phyloP scores from a whole-genome alignment of 2,888 invertebrate genomes.

The Loripinus fragilis region DNA sequence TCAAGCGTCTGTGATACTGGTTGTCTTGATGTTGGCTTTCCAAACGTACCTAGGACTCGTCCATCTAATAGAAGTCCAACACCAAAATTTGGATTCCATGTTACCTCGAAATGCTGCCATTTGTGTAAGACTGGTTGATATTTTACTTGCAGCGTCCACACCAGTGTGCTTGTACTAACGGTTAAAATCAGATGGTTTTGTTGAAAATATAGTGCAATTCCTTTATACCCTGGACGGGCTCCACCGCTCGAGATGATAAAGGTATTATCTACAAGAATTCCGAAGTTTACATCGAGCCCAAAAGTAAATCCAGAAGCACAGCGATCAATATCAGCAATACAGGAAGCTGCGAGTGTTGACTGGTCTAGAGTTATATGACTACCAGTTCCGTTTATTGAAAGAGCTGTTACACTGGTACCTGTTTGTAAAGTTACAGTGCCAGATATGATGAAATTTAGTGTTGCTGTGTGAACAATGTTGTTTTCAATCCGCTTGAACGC shows the following conservation, averaged over 20 bases:
- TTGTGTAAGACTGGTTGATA: slow-evolving; percentile 51
- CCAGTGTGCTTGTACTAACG: slow-evolving; percentile 60
- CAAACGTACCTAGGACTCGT: slow-evolving; percentile 55
- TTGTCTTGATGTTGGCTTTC: slow-evolving; percentile 34
- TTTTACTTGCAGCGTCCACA: slow-evolving; percentile 55
- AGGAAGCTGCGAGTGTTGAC: slow-evolving; percentile 35
- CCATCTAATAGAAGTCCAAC: slow-evolving; percentile 60
- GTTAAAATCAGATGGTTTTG: slow-evolving; percentile 55
- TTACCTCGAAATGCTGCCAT: slow-evolving; percentile 69
- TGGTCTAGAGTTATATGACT: slow-evolving; percentile 53
- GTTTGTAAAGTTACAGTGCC: slow-evolving; percentile 47
- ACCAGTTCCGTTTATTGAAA: slow-evolving; percentile 49
- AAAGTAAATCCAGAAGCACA: slow-evolving; percentile 64
- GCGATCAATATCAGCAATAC: slow-evolving; percentile 51
- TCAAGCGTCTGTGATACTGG: slow-evolving; percentile 29
- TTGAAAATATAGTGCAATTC: slow-evolving; percentile 61
- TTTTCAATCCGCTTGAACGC: slow-evolving; percentile 50
- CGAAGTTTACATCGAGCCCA: slow-evolving; percentile 56
- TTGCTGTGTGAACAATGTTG: slow-evolving; percentile 49
- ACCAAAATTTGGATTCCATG: slow-evolving; percentile 67
- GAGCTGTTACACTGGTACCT: slow-evolving; percentile 27
- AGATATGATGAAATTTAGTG: slow-evolving; percentile 48
- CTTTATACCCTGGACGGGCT: slow-evolving; percentile 50
- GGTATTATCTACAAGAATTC: slow-evolving; percentile 51
- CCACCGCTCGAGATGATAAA: slow-evolving; percentile 67